phyloP scores from a whole-genome alignment of 2,113 vertebrate genomes.

The Vireo altiloquus region DNA sequence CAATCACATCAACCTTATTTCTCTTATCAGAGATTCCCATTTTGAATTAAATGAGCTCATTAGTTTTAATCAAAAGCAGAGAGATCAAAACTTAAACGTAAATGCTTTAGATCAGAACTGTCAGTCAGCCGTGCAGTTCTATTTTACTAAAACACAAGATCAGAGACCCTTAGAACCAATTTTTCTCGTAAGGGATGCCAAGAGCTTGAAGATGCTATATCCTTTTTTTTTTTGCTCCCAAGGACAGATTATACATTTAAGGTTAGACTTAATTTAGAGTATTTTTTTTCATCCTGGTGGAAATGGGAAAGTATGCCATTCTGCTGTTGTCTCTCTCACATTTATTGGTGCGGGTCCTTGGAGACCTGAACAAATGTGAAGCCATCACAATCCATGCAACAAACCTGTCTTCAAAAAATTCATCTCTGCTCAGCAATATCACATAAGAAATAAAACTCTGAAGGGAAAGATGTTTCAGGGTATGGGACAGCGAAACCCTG shows the following conservation, averaged over 20 bases:
- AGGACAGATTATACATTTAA: slow-evolving; percentile 86
- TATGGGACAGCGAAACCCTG: neutral
- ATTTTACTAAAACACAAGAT: slow-evolving; percentile 92
- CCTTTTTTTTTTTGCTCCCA: slow-evolving; percentile 55
- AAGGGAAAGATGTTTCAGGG: slow-evolving; percentile 32
- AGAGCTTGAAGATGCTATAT: slow-evolving; percentile 79
- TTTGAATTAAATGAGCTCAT: slow-evolving; percentile 98
- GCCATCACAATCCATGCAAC: slow-evolving; percentile 59
- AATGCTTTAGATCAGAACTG: slow-evolving; percentile 95
- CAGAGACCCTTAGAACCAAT: slow-evolving; percentile 89
- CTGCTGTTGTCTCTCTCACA: slow-evolving; percentile 66
- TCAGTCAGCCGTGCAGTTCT: slow-evolving; percentile 90
- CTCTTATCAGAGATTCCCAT: slow-evolving; percentile 96
- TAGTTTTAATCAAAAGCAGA: slow-evolving; percentile 97
- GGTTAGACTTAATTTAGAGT: slow-evolving; percentile 81
- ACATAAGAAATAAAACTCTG: slow-evolving; percentile 54
- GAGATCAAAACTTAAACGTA: slow-evolving; percentile 97
- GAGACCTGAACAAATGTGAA: slow-evolving; percentile 67
- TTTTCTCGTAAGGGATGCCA: slow-evolving; percentile 82
- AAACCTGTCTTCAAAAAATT: slow-evolving; percentile 60
- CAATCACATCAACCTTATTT: slow-evolving; percentile 97
- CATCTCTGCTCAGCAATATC: slow-evolving; percentile 57
- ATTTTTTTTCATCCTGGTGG: slow-evolving; percentile 66
- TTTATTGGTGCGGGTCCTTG: slow-evolving; percentile 70
- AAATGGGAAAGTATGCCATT: slow-evolving; percentile 72